Evolutionary conservation across 2,113 vertebrate genomes (phyloP).

Genomic region (Colistium nudipinnis): DNA sequence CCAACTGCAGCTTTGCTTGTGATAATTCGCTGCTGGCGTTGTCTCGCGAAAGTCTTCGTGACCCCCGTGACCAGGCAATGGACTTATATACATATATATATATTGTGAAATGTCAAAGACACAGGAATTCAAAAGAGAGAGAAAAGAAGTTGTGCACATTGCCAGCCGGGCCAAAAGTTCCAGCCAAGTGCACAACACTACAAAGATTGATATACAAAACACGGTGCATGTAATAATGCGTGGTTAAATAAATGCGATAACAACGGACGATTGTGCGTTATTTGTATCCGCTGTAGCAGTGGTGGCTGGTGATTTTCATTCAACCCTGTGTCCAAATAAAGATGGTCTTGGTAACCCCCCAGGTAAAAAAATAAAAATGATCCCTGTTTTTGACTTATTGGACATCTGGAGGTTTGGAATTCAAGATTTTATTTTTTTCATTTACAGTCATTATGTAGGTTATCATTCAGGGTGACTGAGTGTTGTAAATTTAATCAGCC

Average conservation of each 20-base stretch:
- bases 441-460: background rate
- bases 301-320: background rate
- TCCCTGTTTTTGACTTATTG: slow-evolving; percentile 8
- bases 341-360: background rate
- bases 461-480: background rate
- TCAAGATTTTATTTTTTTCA: background rate
- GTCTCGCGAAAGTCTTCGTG: slow-evolving; percentile 7
- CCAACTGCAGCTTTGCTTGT: slow-evolving; percentile 30
- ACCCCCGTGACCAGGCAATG: background rate
- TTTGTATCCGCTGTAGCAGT: background rate
- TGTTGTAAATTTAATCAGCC: background rate
- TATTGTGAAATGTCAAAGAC: slow-evolving; percentile 31
- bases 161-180: background rate
- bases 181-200: background rate
- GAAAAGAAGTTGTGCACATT: background rate
- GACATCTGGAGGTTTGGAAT: slow-evolving; percentile 8
- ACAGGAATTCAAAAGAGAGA: background rate
- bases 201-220: background rate
- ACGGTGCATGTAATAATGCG: background rate
- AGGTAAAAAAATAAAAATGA: slow-evolving; percentile 1
- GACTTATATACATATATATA: slow-evolving; percentile 29
- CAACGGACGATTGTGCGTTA: background rate
- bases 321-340: background rate
- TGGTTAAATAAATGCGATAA: background rate
- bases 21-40: slow-evolving; percentile 12